Evolutionary conservation across 2,888 invertebrate genomes (phyloP).

Genomic region (Lasioglossum figueresi): DNA sequence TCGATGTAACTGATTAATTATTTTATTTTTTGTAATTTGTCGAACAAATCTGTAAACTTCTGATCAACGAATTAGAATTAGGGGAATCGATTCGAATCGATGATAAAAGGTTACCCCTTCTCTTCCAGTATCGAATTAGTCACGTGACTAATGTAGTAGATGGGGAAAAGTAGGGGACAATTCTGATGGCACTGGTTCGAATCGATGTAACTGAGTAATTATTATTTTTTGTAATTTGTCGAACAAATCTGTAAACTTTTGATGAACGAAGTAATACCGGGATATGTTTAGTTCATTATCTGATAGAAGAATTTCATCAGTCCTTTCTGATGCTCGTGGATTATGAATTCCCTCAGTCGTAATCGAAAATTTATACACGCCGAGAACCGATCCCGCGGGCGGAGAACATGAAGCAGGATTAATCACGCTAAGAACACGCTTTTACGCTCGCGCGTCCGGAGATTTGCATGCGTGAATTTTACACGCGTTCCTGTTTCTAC

Average conservation of each 20-base stretch:
- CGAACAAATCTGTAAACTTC: too few relatives aligned
- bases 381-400: slow-evolving; percentile 47
- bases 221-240: background rate
- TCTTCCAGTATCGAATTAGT: too few relatives aligned
- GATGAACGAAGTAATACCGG: slow-evolving; percentile 58
- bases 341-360: slow-evolving; percentile 45
- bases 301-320: slow-evolving; percentile 60
- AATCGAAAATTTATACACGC: slow-evolving; percentile 69
- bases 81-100: too few relatives aligned
- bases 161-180: too few relatives aligned
- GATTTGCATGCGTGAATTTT: slow-evolving; percentile 18
- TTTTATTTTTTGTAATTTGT: too few relatives aligned
- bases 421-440: slow-evolving; percentile 39
- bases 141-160: too few relatives aligned
- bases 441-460: background rate
- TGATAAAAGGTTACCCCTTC: too few relatives aligned
- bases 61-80: too few relatives aligned
- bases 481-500: background rate
- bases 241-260: background rate
- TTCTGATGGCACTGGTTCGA: background rate
- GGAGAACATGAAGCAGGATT: slow-evolving; percentile 35
- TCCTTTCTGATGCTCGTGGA: slow-evolving; percentile 13
- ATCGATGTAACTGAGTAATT: background rate
- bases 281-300: slow-evolving; percentile 48
- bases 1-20: too few relatives aligned